Evolutionary conservation across 2,113 vertebrate genomes (phyloP).

Genomic region (Dipodomys spectabilis): DNA sequence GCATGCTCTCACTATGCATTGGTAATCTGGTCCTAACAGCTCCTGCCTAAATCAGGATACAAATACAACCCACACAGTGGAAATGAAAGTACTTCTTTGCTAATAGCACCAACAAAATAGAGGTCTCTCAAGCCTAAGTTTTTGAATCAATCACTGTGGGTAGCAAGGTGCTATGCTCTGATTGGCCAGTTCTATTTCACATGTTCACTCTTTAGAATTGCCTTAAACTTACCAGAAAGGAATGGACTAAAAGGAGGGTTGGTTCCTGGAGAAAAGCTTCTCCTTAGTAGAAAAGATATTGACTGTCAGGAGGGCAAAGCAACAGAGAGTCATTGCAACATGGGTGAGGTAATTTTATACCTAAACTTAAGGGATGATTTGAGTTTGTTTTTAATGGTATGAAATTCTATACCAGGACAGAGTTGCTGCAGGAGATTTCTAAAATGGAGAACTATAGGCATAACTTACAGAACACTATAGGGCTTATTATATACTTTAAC

Average conservation of each 20-base stretch:
- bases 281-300: background rate
- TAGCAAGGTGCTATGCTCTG: background rate
- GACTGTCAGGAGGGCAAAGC: background rate
- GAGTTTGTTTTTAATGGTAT: background rate
- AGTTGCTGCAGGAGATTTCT: background rate
- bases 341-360: background rate
- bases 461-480: background rate
- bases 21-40: background rate
- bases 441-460: background rate
- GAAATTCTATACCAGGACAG: background rate
- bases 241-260: background rate
- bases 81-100: constrained; percentile 3
- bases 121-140: background rate
- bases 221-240: background rate
- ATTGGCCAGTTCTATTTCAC: background rate
- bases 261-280: background rate
- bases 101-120: no score
- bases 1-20: background rate
- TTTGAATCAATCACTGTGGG: background rate
- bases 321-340: background rate
- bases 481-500: no score
- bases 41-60: background rate
- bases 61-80: background rate
- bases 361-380: background rate
- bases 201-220: background rate